phyloP scores from a whole-genome alignment of 2,888 invertebrate species.

The Patella pellucida region DNA sequence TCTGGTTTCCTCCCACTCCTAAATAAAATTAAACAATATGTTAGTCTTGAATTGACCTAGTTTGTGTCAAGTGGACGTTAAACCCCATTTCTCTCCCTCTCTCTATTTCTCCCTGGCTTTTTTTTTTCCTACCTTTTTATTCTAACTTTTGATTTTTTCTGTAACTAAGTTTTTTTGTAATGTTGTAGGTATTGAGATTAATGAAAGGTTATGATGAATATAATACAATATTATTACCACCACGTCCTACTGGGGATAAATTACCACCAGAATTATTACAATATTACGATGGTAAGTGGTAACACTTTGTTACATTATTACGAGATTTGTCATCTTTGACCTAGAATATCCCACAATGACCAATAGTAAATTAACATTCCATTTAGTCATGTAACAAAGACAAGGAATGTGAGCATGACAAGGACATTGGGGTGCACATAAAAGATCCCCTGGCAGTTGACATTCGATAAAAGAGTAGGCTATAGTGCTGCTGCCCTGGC shows the following conservation, averaged over 20 bases:
- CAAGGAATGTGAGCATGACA: too few relatives aligned
- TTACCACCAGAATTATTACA: slow-evolving; percentile 69
- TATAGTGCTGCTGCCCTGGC: too few relatives aligned
- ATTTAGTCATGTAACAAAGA: too few relatives aligned
- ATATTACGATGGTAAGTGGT: slow-evolving; percentile 66
- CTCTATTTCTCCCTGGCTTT: neutral
- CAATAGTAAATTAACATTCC: neutral
- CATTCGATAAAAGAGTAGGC: too few relatives aligned
- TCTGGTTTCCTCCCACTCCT: too few relatives aligned
- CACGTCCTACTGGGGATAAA: slow-evolving; percentile 67
- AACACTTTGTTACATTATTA: neutral
- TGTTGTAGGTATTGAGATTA: slow-evolving; percentile 65
- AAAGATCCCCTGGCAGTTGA: too few relatives aligned
- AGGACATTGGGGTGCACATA: too few relatives aligned
- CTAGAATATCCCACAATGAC: neutral
- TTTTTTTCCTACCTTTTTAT: neutral
- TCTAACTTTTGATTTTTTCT: neutral
- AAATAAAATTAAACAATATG: too few relatives aligned
- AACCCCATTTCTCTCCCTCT: too few relatives aligned
- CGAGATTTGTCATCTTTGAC: neutral
- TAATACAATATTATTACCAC: slow-evolving; percentile 70
- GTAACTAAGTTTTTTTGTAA: neutral
- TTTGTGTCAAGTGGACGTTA: too few relatives aligned
- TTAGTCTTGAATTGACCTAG: too few relatives aligned
- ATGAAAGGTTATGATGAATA: slow-evolving; percentile 71